Evolutionary conservation across 2,113 vertebrate species (phyloP).

Genomic region (Oncorhynchus tshawytscha): DNA sequence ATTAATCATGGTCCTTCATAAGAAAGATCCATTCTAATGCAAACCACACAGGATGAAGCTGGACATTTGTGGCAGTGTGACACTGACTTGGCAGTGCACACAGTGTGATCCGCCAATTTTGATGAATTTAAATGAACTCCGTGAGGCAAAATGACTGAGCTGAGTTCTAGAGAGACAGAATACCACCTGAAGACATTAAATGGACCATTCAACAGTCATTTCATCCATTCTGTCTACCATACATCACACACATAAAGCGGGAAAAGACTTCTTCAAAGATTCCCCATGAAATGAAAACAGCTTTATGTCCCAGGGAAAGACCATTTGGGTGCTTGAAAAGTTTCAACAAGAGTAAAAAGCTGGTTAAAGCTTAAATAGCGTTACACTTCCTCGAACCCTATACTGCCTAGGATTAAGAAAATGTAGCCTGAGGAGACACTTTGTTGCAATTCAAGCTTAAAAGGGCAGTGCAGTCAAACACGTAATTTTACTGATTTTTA

Average conservation of each 20-base stretch:
- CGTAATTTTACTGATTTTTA: too few species aligned
- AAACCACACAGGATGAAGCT: too few species aligned
- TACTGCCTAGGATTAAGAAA: conserved; percentile 3
- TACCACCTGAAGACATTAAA: background rate
- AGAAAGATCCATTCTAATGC: too few species aligned
- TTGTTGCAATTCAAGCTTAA: background rate
- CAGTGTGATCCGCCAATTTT: too few species aligned
- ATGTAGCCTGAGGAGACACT: background rate
- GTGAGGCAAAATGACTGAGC: background rate
- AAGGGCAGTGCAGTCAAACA: background rate
- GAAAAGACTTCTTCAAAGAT: background rate
- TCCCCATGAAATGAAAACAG: background rate
- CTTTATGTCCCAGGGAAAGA: background rate
- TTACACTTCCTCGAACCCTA: background rate
- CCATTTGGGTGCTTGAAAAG: background rate
- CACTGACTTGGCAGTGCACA: too few species aligned
- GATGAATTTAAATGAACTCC: background rate
- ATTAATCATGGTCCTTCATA: too few species aligned
- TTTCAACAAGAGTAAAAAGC: conserved; percentile 3
- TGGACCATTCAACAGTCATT: background rate
- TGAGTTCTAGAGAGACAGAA: background rate
- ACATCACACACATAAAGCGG: background rate
- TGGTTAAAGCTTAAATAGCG: background rate
- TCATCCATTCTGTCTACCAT: background rate
- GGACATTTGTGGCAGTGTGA: too few species aligned